These are phyloP conservation scores for Cnemophilus loriae DNA, from an alignment of 2,113 vertebrate genomes.

Conservation along the genomic window DNA sequence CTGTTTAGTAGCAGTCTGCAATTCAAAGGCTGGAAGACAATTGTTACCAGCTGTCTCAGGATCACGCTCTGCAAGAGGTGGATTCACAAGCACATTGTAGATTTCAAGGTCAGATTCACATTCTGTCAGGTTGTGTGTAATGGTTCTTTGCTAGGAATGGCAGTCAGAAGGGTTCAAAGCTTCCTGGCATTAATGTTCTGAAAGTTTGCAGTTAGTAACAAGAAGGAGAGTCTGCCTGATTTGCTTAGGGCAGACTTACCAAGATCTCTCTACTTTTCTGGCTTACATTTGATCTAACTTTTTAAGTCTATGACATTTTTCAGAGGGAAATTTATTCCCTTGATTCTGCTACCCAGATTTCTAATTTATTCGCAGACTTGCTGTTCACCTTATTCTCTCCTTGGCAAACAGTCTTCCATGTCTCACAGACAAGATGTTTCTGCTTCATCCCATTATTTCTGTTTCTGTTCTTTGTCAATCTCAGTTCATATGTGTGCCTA, in stretches of 20 bases:
- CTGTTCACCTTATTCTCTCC: background rate
- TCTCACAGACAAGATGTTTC: background rate
- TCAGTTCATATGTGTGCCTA: background rate
- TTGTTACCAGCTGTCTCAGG: background rate
- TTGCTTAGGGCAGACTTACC: background rate
- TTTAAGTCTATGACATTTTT: background rate
- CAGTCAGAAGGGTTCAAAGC: background rate
- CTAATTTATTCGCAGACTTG: background rate
- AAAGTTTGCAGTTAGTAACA: background rate
- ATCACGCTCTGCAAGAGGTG: background rate
- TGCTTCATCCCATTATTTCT: background rate
- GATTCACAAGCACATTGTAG: background rate
- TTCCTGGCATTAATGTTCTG: background rate
- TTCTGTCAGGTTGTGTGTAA: background rate
- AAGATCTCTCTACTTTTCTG: background rate
- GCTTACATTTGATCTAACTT: background rate
- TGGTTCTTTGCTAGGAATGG: background rate
- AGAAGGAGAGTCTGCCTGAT: background rate
- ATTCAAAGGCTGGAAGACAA: background rate
- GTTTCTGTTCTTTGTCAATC: background rate
- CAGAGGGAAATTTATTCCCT: background rate
- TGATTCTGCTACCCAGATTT: background rate
- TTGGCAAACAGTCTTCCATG: background rate
- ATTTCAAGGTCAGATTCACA: background rate
- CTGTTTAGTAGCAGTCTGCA: background rate